Evolutionary conservation across 1,140 invertebrate genomes (phyloP).

Genomic region (Phenacoccus solenopsis): DNA sequence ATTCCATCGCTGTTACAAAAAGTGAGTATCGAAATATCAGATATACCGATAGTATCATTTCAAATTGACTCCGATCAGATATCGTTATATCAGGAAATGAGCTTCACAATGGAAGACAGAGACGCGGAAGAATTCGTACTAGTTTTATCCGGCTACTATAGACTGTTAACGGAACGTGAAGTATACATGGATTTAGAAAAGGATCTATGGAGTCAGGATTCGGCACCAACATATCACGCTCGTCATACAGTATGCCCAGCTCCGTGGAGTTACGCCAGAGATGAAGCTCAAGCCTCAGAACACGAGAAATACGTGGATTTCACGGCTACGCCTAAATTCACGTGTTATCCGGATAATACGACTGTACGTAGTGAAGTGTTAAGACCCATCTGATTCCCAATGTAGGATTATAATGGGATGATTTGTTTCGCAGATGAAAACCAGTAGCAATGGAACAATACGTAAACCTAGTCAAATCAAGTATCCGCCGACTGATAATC

Average conservation of each 20-base stretch:
- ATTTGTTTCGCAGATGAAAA: background rate
- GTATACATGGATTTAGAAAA: constrained; percentile 46
- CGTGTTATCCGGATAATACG: constrained; percentile 27
- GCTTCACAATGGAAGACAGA: constrained; percentile 63
- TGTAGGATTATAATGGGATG: background rate
- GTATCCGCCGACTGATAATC: constrained; percentile 12
- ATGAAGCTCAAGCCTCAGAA: constrained; percentile 37
- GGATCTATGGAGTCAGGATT: constrained; percentile 47
- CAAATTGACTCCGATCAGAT: too few species aligned
- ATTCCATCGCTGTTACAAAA: constrained; percentile 35
- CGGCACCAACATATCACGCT: constrained; percentile 63
- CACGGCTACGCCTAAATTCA: constrained; percentile 38
- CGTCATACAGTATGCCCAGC: constrained; percentile 64
- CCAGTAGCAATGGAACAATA: background rate
- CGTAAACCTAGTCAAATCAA: constrained; percentile 12
- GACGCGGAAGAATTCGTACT: constrained; percentile 73
- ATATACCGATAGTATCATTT: too few species aligned
- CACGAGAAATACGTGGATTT: constrained; percentile 36
- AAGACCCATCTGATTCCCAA: background rate
- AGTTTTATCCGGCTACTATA: constrained; percentile 63
- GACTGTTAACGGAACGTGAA: constrained; percentile 45
- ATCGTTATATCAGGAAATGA: constrained; percentile 48
- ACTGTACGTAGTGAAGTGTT: too few species aligned
- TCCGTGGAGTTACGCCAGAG: constrained; percentile 57
- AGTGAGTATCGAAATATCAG: too few species aligned